Evolutionary conservation across 2,113 vertebrate species (phyloP).

Genomic region (Anoura caudifer): DNA sequence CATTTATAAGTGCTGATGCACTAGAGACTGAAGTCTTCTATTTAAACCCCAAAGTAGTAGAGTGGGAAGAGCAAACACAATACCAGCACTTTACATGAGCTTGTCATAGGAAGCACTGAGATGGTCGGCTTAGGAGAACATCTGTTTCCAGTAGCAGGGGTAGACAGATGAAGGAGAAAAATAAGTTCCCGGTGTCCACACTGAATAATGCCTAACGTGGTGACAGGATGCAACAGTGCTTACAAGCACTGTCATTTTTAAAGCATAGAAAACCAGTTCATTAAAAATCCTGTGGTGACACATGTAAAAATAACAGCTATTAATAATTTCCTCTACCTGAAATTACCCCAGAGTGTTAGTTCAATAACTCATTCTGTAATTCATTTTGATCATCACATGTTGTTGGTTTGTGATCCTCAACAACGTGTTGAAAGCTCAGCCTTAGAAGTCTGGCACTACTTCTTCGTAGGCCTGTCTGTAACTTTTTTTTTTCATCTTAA

Average conservation of each 20-base stretch:
- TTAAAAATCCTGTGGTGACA: background rate
- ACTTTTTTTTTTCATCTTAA: background rate
- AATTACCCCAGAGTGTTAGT: background rate
- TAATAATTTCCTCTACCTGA: conserved; percentile 26
- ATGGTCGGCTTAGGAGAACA: background rate
- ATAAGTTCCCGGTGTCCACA: background rate
- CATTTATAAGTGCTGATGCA: background rate
- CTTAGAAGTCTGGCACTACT: background rate
- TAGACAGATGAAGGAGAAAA: background rate
- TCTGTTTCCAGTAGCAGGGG: background rate
- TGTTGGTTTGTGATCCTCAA: background rate
- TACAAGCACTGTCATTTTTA: background rate
- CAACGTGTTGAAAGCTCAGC: background rate
- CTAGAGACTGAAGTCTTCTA: background rate
- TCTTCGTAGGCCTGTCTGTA: background rate
- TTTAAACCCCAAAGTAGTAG: background rate
- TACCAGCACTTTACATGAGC: background rate
- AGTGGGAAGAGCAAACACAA: background rate
- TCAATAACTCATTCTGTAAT: conserved; percentile 14
- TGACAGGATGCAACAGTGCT: background rate
- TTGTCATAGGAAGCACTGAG: background rate
- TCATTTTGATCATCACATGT: background rate
- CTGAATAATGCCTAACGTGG: background rate
- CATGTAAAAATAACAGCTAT: conserved; percentile 17
- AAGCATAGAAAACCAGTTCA: background rate